These are phyloP conservation scores for Mallotus villosus DNA, from an alignment of 2,797 vertebrate genomes.

Conservation along the genomic window DNA sequence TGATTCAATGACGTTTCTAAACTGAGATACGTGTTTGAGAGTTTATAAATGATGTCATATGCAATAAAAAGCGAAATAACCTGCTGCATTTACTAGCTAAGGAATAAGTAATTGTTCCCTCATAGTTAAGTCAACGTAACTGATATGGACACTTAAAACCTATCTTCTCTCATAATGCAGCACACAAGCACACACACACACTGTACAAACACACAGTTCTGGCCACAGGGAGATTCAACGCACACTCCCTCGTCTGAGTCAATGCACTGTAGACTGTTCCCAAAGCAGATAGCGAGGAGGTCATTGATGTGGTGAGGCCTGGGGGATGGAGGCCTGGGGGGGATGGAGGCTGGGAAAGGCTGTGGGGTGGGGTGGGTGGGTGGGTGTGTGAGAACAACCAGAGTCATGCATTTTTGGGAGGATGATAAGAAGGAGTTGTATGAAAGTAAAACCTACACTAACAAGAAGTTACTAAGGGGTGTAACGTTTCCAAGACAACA, in stretches of 20 bases:
- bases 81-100: background rate
- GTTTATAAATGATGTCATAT: background rate
- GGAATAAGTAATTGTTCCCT: background rate
- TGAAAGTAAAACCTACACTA: conserved; percentile 76
- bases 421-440: conserved; percentile 72
- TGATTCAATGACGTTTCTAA: conserved; percentile 11
- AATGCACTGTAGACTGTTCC: conserved; percentile 55
- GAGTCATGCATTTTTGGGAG: conserved; percentile 75
- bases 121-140: background rate
- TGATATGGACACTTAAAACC: background rate
- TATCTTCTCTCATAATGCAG: conserved; percentile 9
- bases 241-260: conserved; percentile 58
- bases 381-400: conserved; percentile 64
- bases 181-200: conserved; percentile 17
- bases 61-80: background rate
- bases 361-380: too few relatives aligned
- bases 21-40: background rate
- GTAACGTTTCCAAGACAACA: conserved; percentile 66
- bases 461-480: conserved; percentile 66
- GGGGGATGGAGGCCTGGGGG: conserved; percentile 39
- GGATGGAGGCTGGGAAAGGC: background rate
- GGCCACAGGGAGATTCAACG: conserved; percentile 66
- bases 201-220: conserved; percentile 29
- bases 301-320: conserved; percentile 59
- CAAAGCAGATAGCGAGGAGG: conserved; percentile 66